Conservation (phyloP, 2,113 vertebrate genomes). For the Gobius niger region DNA sequence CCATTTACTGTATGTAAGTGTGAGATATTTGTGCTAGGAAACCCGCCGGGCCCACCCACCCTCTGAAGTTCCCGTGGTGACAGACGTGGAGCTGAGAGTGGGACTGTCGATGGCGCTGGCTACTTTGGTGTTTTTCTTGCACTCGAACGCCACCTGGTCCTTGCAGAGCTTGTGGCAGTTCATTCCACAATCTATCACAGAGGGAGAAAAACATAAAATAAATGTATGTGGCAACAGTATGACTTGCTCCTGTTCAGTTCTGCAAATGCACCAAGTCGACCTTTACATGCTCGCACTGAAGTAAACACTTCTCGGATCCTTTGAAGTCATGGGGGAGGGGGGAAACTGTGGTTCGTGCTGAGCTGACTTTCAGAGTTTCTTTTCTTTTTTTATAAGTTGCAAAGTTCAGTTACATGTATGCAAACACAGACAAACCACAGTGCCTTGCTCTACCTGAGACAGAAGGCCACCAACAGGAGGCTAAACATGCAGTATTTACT, state of each 20-base stretch:
- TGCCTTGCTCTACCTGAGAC: constrained; percentile 36
- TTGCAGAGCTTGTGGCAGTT: constrained; percentile 97
- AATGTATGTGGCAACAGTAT: constrained; percentile 54
- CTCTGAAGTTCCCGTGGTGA: constrained; percentile 76
- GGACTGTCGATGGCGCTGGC: constrained; percentile 77
- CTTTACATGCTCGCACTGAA: constrained; percentile 43
- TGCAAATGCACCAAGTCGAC: constrained; percentile 47
- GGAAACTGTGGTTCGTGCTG: constrained; percentile 49
- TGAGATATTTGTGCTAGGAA: constrained; percentile 5
- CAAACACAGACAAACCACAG: constrained; percentile 63
- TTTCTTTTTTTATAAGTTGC: constrained; percentile 53
- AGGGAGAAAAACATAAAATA: constrained; percentile 9
- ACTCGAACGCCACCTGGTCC: constrained; percentile 95
- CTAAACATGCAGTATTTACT: no score
- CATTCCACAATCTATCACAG: constrained; percentile 88
- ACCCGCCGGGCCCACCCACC: constrained; percentile 65
- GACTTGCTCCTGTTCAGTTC: constrained; percentile 21
- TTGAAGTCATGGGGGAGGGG: constrained; percentile 41
- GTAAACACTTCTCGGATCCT: constrained; percentile 48
- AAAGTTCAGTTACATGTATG: constrained; percentile 44
- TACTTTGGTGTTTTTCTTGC: constrained; percentile 88
- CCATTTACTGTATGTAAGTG: constrained; percentile 6
- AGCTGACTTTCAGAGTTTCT: constrained; percentile 12
- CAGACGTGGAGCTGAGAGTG: constrained; percentile 72
- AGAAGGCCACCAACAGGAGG: neutral